Conservation (phyloP, 2,888 invertebrate species). For the Minunthozetes semirufus region DNA sequence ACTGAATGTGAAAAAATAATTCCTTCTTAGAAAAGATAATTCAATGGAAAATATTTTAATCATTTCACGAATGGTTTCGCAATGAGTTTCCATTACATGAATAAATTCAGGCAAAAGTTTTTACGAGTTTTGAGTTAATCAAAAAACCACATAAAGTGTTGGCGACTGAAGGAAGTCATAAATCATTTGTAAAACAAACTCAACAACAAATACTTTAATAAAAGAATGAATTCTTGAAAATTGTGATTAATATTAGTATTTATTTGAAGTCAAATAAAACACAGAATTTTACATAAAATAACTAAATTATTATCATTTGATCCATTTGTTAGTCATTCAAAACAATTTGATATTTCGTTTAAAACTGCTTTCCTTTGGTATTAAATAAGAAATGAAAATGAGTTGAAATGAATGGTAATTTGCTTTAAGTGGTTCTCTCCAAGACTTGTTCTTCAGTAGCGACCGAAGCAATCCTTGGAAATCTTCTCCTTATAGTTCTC, state of each 20-base stretch:
- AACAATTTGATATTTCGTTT: too few relatives aligned
- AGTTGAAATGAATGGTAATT: neutral
- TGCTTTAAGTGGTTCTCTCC: conserved; percentile 15
- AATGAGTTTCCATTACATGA: neutral
- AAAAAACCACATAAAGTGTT: neutral
- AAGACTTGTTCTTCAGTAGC: conserved; percentile 13
- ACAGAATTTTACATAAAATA: neutral
- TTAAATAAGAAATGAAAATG: neutral
- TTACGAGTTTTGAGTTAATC: neutral
- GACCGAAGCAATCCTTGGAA: neutral
- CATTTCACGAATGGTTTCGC: neutral
- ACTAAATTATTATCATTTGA: too few relatives aligned
- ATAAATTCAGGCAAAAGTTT: neutral
- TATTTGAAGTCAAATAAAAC: neutral
- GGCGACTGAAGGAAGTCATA: neutral
- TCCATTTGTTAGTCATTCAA: too few relatives aligned
- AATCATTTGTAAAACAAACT: conserved; percentile 5
- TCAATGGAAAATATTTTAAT: too few relatives aligned
- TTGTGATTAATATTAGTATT: conserved; percentile 5
- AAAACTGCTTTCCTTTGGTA: neutral
- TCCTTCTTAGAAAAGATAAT: too few relatives aligned
- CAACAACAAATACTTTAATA: neutral
- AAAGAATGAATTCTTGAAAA: neutral
- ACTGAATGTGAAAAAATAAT: too few relatives aligned
- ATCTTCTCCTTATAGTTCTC: neutral